Conservation (phyloP, 2,888 invertebrate species). For the Drosophila testacea region DNA sequence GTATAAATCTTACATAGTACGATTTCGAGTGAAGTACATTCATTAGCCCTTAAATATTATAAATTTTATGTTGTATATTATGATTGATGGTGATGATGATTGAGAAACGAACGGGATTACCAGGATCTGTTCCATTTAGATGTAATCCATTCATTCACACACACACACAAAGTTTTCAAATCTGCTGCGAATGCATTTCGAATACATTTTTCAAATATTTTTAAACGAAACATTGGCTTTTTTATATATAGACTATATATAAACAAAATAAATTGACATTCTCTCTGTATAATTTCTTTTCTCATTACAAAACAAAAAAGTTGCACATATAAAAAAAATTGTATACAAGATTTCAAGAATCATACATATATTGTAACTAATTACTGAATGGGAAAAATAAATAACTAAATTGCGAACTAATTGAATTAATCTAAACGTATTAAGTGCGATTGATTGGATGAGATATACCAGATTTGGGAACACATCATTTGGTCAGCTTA, state of each 20-base stretch:
- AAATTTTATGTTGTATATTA: constrained; percentile 54
- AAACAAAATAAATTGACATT: constrained; percentile 41
- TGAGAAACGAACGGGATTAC: constrained; percentile 19
- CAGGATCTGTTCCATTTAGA: constrained; percentile 56
- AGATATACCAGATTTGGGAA: constrained; percentile 56
- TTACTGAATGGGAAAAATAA: constrained; percentile 69
- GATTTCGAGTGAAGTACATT: constrained; percentile 78
- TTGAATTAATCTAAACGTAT: constrained; percentile 38
- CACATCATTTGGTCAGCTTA: constrained; percentile 72
- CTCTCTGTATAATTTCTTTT: constrained; percentile 35
- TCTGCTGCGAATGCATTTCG: constrained; percentile 59
- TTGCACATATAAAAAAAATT: constrained; percentile 50
- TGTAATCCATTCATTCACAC: constrained; percentile 44
- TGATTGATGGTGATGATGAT: constrained; percentile 38
- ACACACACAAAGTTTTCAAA: constrained; percentile 1
- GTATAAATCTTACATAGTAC: constrained; percentile 73
- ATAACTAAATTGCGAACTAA: constrained; percentile 53
- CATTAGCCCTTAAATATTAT: constrained; percentile 71
- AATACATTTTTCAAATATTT: constrained; percentile 67
- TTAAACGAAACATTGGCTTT: constrained; percentile 44
- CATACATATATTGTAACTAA: constrained; percentile 70
- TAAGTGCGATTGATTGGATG: constrained; percentile 36
- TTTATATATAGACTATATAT: constrained; percentile 41
- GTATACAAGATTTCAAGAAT: constrained; percentile 64
- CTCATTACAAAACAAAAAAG: constrained; percentile 37